Conservation (phyloP, 2,113 vertebrate species). For the Microcebus jonahi region DNA sequence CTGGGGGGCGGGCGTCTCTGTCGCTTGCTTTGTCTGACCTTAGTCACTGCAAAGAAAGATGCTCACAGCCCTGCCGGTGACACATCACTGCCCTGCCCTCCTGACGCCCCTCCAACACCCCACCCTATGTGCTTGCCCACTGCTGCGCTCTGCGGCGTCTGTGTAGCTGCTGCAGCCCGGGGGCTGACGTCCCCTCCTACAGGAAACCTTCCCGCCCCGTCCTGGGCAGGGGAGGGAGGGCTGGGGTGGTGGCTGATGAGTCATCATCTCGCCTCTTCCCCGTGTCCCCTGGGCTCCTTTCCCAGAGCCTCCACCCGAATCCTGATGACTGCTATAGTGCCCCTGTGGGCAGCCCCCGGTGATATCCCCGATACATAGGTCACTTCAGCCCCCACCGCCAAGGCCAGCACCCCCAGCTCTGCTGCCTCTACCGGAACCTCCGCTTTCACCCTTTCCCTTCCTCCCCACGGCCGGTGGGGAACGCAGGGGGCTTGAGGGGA, state of each 20-base stretch:
- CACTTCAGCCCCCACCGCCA: not conserved
- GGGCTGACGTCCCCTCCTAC: not conserved
- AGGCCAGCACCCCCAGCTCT: not conserved
- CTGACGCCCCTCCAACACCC: not conserved
- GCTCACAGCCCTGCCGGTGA: not conserved
- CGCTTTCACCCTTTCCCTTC: not conserved
- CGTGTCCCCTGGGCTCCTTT: rapidly evolving
- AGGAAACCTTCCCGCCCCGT: rapidly evolving
- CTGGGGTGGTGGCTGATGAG: not conserved
- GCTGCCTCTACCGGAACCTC: slow-evolving; percentile 27
- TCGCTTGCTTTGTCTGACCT: not conserved
- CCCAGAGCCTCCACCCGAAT: not conserved
- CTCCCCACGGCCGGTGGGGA: slow-evolving; percentile 58
- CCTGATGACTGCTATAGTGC: not conserved
- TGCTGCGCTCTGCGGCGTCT: rapidly evolving
- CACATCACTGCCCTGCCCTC: rapidly evolving
- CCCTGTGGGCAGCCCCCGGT: not conserved
- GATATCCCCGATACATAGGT: not conserved
- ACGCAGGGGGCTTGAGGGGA: slow-evolving; percentile 25
- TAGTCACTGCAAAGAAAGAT: not conserved
- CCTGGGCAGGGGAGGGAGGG: not conserved
- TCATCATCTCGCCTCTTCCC: not conserved
- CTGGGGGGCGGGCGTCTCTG: not conserved
- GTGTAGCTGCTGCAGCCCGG: not conserved
- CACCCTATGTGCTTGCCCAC: not conserved